Percentiles rank a stretch among this genome's conserved stretches.
These are phyloP conservation scores for Sebastes aleutianus DNA, from an alignment of 2,797 vertebrate genomes.

Conservation along the genomic window DNA sequence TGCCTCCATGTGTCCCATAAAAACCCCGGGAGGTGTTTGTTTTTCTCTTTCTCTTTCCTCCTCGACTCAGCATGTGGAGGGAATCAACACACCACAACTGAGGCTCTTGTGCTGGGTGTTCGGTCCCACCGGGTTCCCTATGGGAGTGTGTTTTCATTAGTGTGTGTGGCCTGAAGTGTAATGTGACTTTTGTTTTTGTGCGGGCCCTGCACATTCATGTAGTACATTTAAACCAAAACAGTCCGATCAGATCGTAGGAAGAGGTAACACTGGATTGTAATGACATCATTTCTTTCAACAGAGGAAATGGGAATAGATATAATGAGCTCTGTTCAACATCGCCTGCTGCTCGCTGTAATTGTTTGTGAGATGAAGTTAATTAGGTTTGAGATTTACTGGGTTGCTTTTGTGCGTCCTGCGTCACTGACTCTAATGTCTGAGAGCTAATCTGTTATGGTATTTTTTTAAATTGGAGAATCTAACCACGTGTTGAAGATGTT, in stretches of 20 bases:
- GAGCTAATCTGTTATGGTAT: slow-evolving; percentile 10
- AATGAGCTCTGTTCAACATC: slow-evolving; percentile 59
- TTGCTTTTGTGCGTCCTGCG: slow-evolving; percentile 1
- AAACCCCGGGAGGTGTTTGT: slow-evolving; percentile 14
- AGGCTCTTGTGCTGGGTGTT: slow-evolving; percentile 10
- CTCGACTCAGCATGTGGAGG: slow-evolving; percentile 23
- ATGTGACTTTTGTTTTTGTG: background rate
- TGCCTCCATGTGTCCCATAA: background rate
- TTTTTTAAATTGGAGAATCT: background rate
- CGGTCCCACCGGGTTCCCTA: background rate
- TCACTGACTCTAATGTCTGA: slow-evolving; percentile 34
- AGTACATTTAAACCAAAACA: background rate
- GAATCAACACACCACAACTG: slow-evolving; percentile 31
- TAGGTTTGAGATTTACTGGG: slow-evolving; percentile 34
- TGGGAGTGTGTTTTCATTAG: background rate
- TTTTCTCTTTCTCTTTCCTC: slow-evolving; percentile 15
- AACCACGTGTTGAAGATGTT: background rate
- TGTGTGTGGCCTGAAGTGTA: background rate
- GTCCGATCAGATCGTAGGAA: background rate
- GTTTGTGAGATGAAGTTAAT: slow-evolving; percentile 54
- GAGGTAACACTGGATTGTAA: slow-evolving; percentile 17
- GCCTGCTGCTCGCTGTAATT: slow-evolving; percentile 42
- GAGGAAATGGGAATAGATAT: slow-evolving; percentile 54
- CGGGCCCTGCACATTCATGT: background rate
- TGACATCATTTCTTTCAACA: slow-evolving; percentile 30